These are phyloP conservation scores for Tupaia tana DNA, from an alignment of 2,113 vertebrate species.

Conservation along the genomic window DNA sequence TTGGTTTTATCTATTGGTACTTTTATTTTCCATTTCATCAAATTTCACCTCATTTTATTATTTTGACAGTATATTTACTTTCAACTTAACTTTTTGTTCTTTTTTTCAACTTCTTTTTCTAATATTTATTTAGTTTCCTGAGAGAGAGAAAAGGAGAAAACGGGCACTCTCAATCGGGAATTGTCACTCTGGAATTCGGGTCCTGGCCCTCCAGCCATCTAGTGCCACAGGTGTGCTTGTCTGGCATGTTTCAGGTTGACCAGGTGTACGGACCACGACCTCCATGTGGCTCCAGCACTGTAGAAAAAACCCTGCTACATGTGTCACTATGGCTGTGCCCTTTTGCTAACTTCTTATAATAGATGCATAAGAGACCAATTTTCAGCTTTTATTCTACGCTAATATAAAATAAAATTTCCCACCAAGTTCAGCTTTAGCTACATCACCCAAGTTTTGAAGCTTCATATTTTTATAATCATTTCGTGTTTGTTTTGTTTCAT, in stretches of 20 bases:
- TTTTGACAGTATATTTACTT: neutral
- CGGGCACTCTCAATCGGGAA: too few species aligned
- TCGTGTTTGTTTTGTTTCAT: neutral
- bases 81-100: neutral
- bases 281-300: too few species aligned
- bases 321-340: too few species aligned
- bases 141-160: too few species aligned
- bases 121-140: too few species aligned
- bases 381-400: neutral
- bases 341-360: neutral
- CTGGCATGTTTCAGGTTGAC: too few species aligned
- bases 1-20: neutral
- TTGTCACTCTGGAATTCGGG: too few species aligned
- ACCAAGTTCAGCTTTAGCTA: neutral
- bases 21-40: neutral
- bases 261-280: too few species aligned
- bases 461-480: slow-evolving; percentile 3
- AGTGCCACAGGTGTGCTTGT: too few species aligned
- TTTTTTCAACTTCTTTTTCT: neutral
- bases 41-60: neutral
- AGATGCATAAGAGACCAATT: neutral
- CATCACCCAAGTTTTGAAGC: neutral
- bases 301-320: too few species aligned
- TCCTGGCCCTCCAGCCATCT: too few species aligned
- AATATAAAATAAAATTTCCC: neutral